Conservation (phyloP, 2,113 vertebrate species). For the Proterorhinus semilunaris region DNA sequence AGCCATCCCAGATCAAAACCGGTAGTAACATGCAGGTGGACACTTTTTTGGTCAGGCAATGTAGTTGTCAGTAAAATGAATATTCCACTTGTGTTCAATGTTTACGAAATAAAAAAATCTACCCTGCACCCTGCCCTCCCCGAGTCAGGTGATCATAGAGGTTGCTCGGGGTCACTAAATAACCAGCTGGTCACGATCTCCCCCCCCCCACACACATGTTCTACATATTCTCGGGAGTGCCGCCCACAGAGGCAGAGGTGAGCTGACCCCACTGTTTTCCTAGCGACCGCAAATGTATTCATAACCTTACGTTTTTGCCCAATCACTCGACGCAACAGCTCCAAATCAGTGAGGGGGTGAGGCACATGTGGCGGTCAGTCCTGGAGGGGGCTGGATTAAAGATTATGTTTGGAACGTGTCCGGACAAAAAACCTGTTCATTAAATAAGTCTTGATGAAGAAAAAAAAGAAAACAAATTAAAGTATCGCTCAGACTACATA, state of each 20-base stretch:
- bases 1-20: no score
- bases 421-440: not conserved
- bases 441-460: no score
- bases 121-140: not conserved
- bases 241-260: slow-evolving; percentile 40
- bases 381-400: slow-evolving; percentile 52
- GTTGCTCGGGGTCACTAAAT: slow-evolving; percentile 45
- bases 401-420: slow-evolving; percentile 46
- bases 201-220: slow-evolving; percentile 24
- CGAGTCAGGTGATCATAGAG: slow-evolving; percentile 32
- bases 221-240: slow-evolving; percentile 24
- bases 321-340: slow-evolving; percentile 36
- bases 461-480: no score
- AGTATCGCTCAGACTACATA: no score
- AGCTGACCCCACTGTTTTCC: slow-evolving; percentile 55
- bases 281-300: slow-evolving; percentile 52
- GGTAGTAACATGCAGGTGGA: no score
- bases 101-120: no score
- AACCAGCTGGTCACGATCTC: slow-evolving; percentile 41
- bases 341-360: slow-evolving; percentile 29
- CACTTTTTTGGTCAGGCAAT: no score
- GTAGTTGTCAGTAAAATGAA: no score
- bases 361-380: slow-evolving; percentile 37
- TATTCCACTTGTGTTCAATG: not conserved
- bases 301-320: slow-evolving; percentile 50